Evolutionary conservation across 2,888 invertebrate species (phyloP), one percentile per base, ranked within the genome.

Genomic region (Cryptocephalus moraei): DNA sequence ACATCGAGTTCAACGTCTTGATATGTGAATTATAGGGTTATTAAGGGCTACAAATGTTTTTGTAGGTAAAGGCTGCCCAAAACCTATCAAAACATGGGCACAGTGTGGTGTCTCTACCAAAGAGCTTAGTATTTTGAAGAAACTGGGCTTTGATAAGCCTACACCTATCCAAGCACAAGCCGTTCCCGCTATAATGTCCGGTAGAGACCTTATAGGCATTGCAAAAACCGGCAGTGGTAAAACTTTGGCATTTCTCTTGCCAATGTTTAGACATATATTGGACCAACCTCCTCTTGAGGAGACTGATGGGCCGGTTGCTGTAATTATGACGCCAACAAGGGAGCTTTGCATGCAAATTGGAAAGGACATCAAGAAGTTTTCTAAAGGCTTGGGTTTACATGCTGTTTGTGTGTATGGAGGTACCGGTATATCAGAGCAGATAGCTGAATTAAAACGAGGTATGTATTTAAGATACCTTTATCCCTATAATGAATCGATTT

Each of bases 161-260:
- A 99, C 99, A 1, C 97, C 99, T 0, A 99, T 99, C 62, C 99
- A 99, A 72, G 86, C 91, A 46, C 99, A 99, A 73, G 97, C 96
- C 2, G 91, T 99, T 63, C 91, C 92, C 4, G 91, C 92, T 31
- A 91, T 99, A 50, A 96, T 99, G 96, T 91, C 89, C 43, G 91
- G 90, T 55, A 81, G 96, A 48, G 96, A 99, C 73, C 75, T 99
- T 50, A 99, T 99, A 63, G 55, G 97, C 46, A 99, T 99, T 66
- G 99, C 99, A 1, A 99, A 99, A 74, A 99, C 99, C 0, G 97
- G 97, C 40, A 94, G 94, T 64, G 99, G 99, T 33, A 99, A 99
- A 75, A 99, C 99, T 1, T 72, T 99, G 44, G 99, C 97, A 0
- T 99, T 99, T 71, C 81, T 99, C 49, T 72, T 99, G 49, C 99